Conservation (phyloP, 2,888 invertebrate species). For the Drosophila suboccidentalis region DNA sequence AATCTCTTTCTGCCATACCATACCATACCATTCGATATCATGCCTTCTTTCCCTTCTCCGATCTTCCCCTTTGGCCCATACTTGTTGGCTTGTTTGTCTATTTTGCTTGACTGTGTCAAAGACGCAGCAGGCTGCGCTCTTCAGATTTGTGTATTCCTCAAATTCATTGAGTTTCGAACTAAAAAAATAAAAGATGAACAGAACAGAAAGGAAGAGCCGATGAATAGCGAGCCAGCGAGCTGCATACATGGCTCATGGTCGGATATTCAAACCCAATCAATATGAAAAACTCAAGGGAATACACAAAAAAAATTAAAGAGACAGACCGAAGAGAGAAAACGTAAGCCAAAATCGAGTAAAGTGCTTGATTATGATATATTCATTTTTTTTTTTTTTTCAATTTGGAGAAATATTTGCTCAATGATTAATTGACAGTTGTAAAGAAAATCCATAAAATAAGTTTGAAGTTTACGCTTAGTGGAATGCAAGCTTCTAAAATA, state of each 20-base stretch:
- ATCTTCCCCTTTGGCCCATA: not conserved
- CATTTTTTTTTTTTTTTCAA: not conserved
- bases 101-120: conserved; percentile 63
- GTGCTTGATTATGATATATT: conserved; percentile 23
- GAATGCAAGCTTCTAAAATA: not conserved
- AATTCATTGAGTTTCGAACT: conserved; percentile 68
- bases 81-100: conserved; percentile 44
- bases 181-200: conserved; percentile 9
- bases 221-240: conserved; percentile 32
- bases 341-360: not conserved
- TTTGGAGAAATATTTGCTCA: not conserved
- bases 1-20: not conserved
- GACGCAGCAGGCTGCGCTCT: conserved; percentile 44
- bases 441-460: not conserved
- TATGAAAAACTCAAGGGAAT: conserved; percentile 59
- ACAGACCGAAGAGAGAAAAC: not conserved
- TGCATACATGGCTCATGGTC: conserved; percentile 23
- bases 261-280: conserved; percentile 73
- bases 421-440: not conserved
- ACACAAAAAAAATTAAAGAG: conserved; percentile 40
- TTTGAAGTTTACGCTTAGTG: not conserved
- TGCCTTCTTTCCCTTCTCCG: not conserved
- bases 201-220: conserved; percentile 9
- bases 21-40: not conserved
- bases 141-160: conserved; percentile 63